Base-by-base conservation (phyloP, 2,888 invertebrate genomes). In the Cataglyphis albicans region DNA sequence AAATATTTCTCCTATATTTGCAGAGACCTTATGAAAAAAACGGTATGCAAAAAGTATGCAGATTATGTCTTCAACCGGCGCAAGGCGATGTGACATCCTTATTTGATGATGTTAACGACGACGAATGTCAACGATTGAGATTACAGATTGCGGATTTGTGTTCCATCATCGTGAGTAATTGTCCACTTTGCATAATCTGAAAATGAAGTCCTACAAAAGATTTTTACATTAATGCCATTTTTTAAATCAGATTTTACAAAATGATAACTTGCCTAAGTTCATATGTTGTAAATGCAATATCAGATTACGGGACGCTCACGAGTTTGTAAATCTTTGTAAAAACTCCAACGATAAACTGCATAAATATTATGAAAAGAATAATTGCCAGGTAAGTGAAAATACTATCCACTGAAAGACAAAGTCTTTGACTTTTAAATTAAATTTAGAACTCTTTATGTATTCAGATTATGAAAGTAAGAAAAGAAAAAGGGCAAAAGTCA, bases 321-420 rank as follows among this genome's bases (percentile, higher is more conserved):
- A 84, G 25, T 90, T 90, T 76, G 82, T 85, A 15, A 72, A 88
- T 29, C 82, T 81, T 61, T 90, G 90, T 59, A 86, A 82, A 41
- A 38, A 70, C 38, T 86, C 90, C 12, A 87, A 90, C 21, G 21
- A 25, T 1, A 64, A 38, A 3, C 72, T 90, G 25, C 85, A 85
- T 9, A 41, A 83, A 65, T 85, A 80, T 32, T n/a, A 52, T 2
- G 52, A 63, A 6, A 44, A 35, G 12, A 29, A 18, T 41, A 38
- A 32, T 21, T 61, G 7, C 18, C 78, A 70, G 52, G 78, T 80
- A 80, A 59, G 41, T 15, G n/a, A 18, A 63, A 63, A 3, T 15
- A n/a, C 9, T 29, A 38, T 29, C 32, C 12, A 25, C 18, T 44
- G 41, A 48, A 3, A 44, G 5, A 44, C 5, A 18, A 44, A 44